These are phyloP conservation scores for Philhelius pedissequus DNA, from an alignment of 2,888 invertebrate genomes.

Conservation along the genomic window DNA sequence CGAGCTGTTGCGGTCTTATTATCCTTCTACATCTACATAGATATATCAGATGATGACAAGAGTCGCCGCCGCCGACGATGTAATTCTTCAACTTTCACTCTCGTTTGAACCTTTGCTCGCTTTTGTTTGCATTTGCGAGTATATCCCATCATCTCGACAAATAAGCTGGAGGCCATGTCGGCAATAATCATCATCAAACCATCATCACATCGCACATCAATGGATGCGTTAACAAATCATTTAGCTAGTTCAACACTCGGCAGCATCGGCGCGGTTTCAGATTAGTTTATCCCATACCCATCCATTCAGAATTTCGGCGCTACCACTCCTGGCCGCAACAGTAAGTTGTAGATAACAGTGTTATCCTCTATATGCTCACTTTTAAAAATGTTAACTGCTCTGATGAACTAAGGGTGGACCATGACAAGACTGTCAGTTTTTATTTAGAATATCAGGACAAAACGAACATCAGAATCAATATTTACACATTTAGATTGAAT, in stretches of 20 bases:
- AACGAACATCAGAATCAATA: conserved; percentile 60
- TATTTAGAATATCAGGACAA: conserved; percentile 39
- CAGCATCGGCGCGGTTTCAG: conserved; percentile 25
- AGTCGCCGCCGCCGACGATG: background rate
- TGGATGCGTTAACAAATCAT: conserved; percentile 65
- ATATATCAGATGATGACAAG: no score
- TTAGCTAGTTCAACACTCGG: conserved; percentile 58
- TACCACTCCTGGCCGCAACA: background rate
- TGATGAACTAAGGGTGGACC: conserved; percentile 9
- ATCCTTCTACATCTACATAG: background rate
- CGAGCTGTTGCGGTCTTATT: background rate
- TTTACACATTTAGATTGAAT: conserved; percentile 66
- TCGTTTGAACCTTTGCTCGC: conserved; percentile 40
- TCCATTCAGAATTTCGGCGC: background rate
- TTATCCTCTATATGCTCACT: background rate
- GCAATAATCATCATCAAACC: conserved; percentile 53
- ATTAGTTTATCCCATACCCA: conserved; percentile 49
- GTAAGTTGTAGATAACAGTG: background rate
- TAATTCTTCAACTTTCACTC: conserved; percentile 30
- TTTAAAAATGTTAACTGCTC: background rate
- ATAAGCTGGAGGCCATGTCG: conserved; percentile 58
- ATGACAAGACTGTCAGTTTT: background rate
- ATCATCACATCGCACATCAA: conserved; percentile 47
- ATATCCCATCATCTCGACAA: conserved; percentile 64
- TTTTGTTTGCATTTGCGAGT: conserved; percentile 40